These are phyloP conservation scores for Ceyx melanurus DNA, from an alignment of 2,113 vertebrate species.

Conservation along the genomic window DNA sequence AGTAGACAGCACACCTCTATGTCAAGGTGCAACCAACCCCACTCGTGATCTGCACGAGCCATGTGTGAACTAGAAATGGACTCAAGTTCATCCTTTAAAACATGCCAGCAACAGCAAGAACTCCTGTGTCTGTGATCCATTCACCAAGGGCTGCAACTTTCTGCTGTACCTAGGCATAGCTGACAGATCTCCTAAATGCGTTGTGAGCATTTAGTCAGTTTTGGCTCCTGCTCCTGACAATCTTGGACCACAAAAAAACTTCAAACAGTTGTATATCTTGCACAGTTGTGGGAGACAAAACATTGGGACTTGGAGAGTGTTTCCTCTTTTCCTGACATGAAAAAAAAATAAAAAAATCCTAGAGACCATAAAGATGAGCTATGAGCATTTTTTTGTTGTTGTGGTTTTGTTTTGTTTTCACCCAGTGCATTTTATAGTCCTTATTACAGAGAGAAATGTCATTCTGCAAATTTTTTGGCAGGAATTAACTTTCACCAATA, in stretches of 20 bases:
- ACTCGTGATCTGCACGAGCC: neutral
- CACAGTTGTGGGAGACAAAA: neutral
- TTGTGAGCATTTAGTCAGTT: neutral
- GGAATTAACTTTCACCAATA: neutral
- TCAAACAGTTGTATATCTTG: neutral
- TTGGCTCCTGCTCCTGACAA: neutral
- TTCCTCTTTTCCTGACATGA: neutral
- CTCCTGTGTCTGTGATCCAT: fast-evolving
- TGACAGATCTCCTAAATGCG: neutral
- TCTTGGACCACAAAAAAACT: neutral
- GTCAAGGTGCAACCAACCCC: neutral
- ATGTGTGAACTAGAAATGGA: neutral
- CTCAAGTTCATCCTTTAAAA: neutral
- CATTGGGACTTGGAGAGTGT: neutral
- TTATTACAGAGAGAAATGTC: neutral
- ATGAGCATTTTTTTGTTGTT: no score
- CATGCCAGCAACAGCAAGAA: neutral
- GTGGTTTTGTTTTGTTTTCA: neutral
- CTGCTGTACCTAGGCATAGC: neutral
- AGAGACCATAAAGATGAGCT: neutral
- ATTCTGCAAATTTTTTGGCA: neutral
- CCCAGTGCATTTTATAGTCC: neutral
- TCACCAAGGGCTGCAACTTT: neutral
- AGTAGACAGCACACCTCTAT: neutral
- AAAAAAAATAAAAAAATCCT: neutral